Conservation (phyloP, 2,888 invertebrate species). For the Pseudococcus jackbeardsleyi region DNA sequence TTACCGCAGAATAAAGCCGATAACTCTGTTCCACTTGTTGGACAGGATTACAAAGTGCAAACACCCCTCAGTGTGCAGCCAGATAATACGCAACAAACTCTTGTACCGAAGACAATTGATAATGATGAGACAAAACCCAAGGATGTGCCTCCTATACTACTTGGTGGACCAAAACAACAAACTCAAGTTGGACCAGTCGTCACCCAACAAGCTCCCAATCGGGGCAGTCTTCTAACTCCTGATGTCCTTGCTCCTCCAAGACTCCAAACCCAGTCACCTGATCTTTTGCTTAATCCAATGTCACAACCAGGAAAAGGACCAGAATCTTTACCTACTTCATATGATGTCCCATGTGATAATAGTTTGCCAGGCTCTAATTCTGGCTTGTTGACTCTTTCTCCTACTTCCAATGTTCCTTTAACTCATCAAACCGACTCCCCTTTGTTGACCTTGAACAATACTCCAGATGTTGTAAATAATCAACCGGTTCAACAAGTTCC, state of each 20-base stretch:
- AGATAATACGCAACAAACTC: not conserved
- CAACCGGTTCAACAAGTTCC: not conserved
- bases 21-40: not conserved
- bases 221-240: not conserved
- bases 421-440: not conserved
- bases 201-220: not conserved
- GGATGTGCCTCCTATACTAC: not conserved
- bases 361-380: not conserved
- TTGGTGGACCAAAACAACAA: not conserved
- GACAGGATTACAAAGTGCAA: conserved; percentile 3
- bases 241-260: not conserved
- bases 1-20: not conserved
- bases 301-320: not conserved
- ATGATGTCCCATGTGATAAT: not conserved
- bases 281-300: not conserved
- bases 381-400: conserved; percentile 4
- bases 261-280: not conserved
- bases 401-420: not conserved
- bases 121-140: not conserved
- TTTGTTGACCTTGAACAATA: not conserved
- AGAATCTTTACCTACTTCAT: not conserved
- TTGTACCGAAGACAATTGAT: not conserved
- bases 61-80: not conserved
- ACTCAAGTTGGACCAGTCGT: not conserved
- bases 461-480: too few species aligned